These are phyloP conservation scores for Drosophila formosana DNA, from an alignment of 2,888 invertebrate species.

Conservation along the genomic window DNA sequence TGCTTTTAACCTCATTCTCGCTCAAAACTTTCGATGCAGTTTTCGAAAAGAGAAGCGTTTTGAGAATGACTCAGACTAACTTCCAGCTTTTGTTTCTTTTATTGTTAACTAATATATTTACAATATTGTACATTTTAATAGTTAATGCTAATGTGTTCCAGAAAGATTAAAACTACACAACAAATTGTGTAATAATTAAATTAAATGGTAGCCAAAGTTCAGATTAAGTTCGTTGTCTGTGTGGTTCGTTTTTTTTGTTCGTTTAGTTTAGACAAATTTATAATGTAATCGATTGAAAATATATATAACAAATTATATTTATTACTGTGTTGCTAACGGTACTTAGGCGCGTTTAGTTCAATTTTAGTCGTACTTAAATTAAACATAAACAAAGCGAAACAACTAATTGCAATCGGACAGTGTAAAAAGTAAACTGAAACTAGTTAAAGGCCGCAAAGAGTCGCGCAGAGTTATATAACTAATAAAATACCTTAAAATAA, in stretches of 20 bases:
- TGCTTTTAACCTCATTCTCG: not conserved
- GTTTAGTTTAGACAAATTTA: conserved; percentile 63
- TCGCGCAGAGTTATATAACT: conserved; percentile 17
- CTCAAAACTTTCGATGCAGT: not conserved
- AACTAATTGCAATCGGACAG: conserved; percentile 28
- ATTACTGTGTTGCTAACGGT: conserved; percentile 42
- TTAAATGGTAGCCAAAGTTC: conserved; percentile 73
- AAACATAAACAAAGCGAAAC: conserved; percentile 16
- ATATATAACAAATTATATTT: conserved; percentile 16
- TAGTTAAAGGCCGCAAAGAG: conserved; percentile 14
- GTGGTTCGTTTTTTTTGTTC: conserved; percentile 39
- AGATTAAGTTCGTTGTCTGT: conserved; percentile 48
- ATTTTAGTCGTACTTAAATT: conserved; percentile 58
- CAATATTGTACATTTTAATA: conserved; percentile 49
- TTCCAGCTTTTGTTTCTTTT: conserved; percentile 14
- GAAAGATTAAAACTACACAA: conserved; percentile 37
- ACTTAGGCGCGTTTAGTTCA: conserved; percentile 65
- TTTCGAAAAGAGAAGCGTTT: conserved; percentile 7
- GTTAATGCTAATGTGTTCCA: conserved; percentile 73
- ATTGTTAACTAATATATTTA: conserved; percentile 36
- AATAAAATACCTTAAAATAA: conserved; percentile 22
- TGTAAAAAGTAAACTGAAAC: conserved; percentile 42
- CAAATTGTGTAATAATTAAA: conserved; percentile 65
- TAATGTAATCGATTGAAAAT: conserved; percentile 20
- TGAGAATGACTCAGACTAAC: not conserved